A percentile compares a stretch with the other conserved stretches of the same genome.
Evolutionary conservation across 2,888 invertebrate genomes (phyloP).

Genomic region (Portevinia maculata): DNA sequence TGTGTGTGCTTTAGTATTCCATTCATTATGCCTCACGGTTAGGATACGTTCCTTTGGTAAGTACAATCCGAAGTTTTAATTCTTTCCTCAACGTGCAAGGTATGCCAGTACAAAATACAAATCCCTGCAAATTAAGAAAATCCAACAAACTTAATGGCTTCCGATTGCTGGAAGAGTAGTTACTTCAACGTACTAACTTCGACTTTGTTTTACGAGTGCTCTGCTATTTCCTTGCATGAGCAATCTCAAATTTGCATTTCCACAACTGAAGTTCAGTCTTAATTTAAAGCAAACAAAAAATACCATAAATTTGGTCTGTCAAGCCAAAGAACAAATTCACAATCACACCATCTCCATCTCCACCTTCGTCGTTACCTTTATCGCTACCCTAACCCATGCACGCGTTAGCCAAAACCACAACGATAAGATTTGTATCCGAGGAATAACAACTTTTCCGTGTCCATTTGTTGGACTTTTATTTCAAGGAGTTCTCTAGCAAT

Average conservation of each 20-base stretch:
- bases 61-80: no score
- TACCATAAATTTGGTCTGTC: slow-evolving; percentile 52
- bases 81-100: no score
- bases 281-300: slow-evolving; percentile 47
- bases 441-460: slow-evolving; percentile 56
- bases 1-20: no score
- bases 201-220: neutral
- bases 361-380: neutral
- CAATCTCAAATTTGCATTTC: slow-evolving; percentile 50
- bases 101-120: neutral
- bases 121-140: neutral
- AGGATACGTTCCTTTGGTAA: no score
- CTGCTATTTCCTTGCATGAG: neutral
- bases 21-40: no score
- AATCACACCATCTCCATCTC: slow-evolving; percentile 23
- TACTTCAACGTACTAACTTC: neutral
- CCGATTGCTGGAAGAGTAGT: neutral
- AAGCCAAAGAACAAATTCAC: slow-evolving; percentile 40
- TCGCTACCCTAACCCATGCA: slow-evolving; percentile 6
- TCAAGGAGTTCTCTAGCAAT: slow-evolving; percentile 40
- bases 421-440: slow-evolving; percentile 64
- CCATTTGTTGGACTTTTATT: slow-evolving; percentile 54
- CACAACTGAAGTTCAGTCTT: neutral
- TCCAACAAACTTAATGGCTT: neutral
- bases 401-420: slow-evolving; percentile 67